phyloP scores from a whole-genome alignment of 2,113 vertebrate genomes.

The Amazona guildingii region DNA sequence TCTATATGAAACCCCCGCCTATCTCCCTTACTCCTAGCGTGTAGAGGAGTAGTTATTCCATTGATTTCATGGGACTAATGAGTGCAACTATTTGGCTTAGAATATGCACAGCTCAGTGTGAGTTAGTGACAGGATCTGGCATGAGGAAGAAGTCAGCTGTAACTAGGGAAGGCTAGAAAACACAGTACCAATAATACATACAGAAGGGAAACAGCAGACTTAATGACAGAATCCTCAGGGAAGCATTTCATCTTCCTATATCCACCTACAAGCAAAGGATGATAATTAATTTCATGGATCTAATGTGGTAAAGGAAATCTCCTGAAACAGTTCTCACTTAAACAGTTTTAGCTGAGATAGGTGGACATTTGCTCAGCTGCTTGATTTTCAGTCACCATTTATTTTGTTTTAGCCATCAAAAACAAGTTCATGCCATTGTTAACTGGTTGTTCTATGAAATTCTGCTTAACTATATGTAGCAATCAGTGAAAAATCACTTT shows the following conservation, averaged over 20 bases:
- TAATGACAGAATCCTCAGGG: not conserved
- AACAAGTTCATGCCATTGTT: not conserved
- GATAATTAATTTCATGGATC: conserved; percentile 41
- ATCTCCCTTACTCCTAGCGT: not conserved
- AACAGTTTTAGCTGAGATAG: not conserved
- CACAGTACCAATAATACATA: not conserved
- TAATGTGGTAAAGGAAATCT: not conserved
- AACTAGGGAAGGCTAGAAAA: not conserved
- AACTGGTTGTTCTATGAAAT: not conserved
- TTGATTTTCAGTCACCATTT: conserved; percentile 13
- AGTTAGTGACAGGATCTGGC: not conserved
- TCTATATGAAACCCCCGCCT: not conserved
- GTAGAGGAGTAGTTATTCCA: not conserved
- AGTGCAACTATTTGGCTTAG: not conserved
- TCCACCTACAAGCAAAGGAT: not conserved
- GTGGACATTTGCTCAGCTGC: conserved; percentile 17
- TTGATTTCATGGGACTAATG: not conserved
- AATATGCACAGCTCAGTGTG: not conserved
- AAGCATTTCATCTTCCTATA: conserved; percentile 18
- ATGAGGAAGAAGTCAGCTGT: not conserved
- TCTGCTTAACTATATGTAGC: not conserved
- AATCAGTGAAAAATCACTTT: not conserved
- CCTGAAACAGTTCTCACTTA: conserved; percentile 2
- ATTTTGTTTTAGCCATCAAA: not conserved
- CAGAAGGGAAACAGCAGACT: not conserved